These are phyloP conservation scores for Limnephilus marmoratus DNA, from an alignment of 2,888 invertebrate genomes.

Conservation along the genomic window DNA sequence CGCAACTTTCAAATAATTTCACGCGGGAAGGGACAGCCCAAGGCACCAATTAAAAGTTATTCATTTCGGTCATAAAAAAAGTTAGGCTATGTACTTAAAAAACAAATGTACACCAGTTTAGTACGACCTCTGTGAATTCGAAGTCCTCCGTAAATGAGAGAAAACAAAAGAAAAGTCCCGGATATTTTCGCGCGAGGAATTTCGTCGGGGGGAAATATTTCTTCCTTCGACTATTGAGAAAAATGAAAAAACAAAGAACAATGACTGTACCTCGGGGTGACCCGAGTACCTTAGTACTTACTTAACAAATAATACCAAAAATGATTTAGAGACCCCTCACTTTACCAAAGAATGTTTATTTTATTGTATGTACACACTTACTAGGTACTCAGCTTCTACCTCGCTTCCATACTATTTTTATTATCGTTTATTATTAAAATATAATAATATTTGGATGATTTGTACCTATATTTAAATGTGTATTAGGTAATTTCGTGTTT, in stretches of 20 bases:
- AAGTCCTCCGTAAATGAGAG: constrained; percentile 56
- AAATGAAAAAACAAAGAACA: constrained; percentile 17
- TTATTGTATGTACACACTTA: not conserved
- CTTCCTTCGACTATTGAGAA: constrained; percentile 32
- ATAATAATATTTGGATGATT: no score
- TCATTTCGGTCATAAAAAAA: constrained; percentile 62
- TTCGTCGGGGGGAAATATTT: constrained; percentile 22
- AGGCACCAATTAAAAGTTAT: constrained; percentile 64
- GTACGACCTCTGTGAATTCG: constrained; percentile 55
- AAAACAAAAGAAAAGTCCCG: constrained; percentile 57
- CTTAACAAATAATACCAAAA: not conserved
- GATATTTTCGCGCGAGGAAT: constrained; percentile 46
- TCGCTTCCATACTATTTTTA: not conserved
- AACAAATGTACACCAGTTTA: constrained; percentile 56
- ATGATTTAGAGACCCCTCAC: not conserved
- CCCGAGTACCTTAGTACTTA: not conserved
- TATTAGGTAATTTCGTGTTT: no score
- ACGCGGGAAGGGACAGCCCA: constrained; percentile 51
- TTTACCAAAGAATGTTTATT: not conserved
- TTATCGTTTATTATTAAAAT: not conserved
- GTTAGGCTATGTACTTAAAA: constrained; percentile 52
- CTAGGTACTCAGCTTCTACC: not conserved
- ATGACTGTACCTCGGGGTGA: constrained; percentile 9
- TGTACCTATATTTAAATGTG: no score
- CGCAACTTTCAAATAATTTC: constrained; percentile 62